Conservation (phyloP, 2,113 vertebrate species). For the Osmerus mordax region DNA sequence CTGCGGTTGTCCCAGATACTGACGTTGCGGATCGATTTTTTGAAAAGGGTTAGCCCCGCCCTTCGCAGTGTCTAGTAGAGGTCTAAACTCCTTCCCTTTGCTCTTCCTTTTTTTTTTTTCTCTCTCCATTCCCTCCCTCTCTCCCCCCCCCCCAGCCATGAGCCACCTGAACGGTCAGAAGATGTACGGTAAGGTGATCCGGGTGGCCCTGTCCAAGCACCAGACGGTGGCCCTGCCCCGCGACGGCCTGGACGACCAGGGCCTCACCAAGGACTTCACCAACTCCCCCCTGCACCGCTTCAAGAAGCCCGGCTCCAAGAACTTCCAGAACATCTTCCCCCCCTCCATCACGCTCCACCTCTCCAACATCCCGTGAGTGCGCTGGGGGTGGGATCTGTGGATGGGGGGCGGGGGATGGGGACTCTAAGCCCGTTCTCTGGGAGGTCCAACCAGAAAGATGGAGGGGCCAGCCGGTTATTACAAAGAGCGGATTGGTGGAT, state of each 20-base stretch:
- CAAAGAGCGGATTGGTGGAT: too few relatives aligned
- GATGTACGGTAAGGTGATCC: conserved; percentile 97
- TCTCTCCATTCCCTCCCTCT: neutral
- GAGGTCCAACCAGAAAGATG: too few relatives aligned
- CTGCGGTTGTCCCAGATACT: too few relatives aligned
- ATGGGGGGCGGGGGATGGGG: too few relatives aligned
- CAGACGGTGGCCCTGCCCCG: conserved; percentile 94
- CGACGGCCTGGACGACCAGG: conserved; percentile 94
- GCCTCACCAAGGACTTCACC: conserved; percentile 94
- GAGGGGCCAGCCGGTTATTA: too few relatives aligned
- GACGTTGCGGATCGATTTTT: too few relatives aligned
- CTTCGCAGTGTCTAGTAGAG: too few relatives aligned
- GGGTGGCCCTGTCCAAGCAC: conserved; percentile 94
- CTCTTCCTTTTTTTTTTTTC: neutral
- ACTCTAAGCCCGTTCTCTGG: too few relatives aligned
- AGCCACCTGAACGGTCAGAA: conserved; percentile 97
- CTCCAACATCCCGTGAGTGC: conserved; percentile 95
- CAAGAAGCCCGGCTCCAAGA: conserved; percentile 96
- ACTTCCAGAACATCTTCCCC: conserved; percentile 97
- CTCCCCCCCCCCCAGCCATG: conserved; percentile 76
- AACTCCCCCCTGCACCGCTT: conserved; percentile 97
- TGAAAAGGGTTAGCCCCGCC: too few relatives aligned
- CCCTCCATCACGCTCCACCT: conserved; percentile 94
- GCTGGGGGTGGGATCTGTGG: too few relatives aligned
- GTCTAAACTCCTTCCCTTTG: too few relatives aligned